Evolutionary conservation across 2,113 vertebrate genomes (phyloP).

Genomic region (Phylloscopus trochilus): DNA sequence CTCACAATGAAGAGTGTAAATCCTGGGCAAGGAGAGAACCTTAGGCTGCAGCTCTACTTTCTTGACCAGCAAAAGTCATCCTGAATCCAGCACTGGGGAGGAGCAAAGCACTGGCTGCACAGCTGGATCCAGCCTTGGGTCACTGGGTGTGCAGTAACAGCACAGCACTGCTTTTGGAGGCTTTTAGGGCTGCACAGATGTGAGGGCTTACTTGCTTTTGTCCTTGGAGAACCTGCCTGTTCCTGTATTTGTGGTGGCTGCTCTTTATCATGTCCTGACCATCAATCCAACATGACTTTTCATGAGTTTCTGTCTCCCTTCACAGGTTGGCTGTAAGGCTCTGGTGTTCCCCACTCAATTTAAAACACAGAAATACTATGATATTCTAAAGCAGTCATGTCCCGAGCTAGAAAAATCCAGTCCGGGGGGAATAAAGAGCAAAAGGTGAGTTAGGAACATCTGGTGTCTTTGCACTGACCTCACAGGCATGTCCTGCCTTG

Average conservation of each 20-base stretch:
- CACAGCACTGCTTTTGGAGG: not conserved
- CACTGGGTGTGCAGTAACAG: not conserved
- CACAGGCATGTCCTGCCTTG: not conserved
- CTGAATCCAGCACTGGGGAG: not conserved
- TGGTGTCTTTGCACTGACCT: not conserved
- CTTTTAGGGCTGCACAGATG: not conserved
- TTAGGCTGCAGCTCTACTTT: not conserved
- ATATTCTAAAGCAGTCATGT: conserved; percentile 86
- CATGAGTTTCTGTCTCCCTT: conserved; percentile 1
- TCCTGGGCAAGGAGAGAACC: not conserved
- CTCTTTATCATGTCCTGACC: not conserved
- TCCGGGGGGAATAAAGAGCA: conserved; percentile 83
- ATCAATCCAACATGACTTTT: not conserved
- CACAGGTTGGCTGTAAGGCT: conserved; percentile 88
- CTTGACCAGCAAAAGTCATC: not conserved
- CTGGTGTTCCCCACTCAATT: conserved; percentile 86
- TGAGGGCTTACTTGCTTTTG: not conserved
- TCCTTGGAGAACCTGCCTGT: not conserved
- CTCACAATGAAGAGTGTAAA: rapidly evolving
- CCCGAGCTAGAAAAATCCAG: conserved; percentile 82
- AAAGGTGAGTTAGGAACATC: conserved; percentile 74
- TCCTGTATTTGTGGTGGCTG: not conserved
- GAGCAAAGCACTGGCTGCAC: not conserved
- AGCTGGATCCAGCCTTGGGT: not conserved
- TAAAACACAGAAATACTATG: conserved; percentile 86